phyloP scores from a whole-genome alignment of 2,113 vertebrate species.

The Bagarius yarrelli region DNA sequence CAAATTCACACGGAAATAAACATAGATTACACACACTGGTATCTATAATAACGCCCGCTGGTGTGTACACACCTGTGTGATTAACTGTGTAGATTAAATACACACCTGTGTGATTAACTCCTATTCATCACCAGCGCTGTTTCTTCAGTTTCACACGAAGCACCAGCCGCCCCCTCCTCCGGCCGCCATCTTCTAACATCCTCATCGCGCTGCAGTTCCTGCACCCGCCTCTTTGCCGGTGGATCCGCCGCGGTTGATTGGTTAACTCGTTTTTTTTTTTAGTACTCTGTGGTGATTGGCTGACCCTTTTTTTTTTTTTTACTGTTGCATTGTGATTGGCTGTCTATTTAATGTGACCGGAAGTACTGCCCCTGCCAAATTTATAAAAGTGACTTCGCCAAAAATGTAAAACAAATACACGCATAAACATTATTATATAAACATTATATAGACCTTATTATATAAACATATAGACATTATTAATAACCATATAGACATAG shows the following conservation, averaged over 20 bases:
- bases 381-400: background rate
- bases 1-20: background rate
- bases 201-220: background rate
- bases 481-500: background rate
- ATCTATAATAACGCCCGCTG: too few relatives aligned
- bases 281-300: background rate
- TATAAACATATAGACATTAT: background rate
- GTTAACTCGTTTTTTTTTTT: background rate
- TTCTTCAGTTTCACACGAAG: background rate
- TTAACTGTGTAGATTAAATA: background rate
- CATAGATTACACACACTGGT: background rate
- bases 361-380: background rate
- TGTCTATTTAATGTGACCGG: background rate
- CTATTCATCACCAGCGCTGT: background rate
- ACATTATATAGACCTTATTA: background rate
- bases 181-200: slow-evolving; percentile 47
- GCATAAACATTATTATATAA: background rate
- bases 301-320: background rate
- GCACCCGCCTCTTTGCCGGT: slow-evolving; percentile 34
- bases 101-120: slow-evolving; percentile 30
- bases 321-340: background rate
- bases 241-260: background rate
- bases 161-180: slow-evolving; percentile 23
- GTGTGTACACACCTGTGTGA: slow-evolving; percentile 35
- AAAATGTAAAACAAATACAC: background rate